Conservation (phyloP, 2,888 invertebrate species). For the Marronus borbonicus region DNA sequence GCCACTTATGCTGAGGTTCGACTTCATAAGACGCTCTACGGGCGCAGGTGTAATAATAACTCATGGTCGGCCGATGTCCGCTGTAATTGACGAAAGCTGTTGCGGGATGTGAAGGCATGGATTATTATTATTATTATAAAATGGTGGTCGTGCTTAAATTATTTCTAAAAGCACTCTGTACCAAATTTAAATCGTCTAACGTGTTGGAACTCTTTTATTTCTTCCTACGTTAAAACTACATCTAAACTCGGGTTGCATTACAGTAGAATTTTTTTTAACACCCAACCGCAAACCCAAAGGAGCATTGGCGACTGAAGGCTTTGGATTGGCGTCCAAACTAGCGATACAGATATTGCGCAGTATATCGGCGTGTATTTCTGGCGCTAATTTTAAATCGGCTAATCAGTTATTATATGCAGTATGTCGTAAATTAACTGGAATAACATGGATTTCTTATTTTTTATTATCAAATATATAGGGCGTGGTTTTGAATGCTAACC, state of each 20-base stretch:
- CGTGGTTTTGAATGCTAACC: too few relatives aligned
- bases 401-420: too few relatives aligned
- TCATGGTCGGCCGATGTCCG: too few relatives aligned
- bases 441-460: too few relatives aligned
- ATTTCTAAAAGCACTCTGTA: not conserved
- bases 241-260: constrained; percentile 1
- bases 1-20: too few relatives aligned
- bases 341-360: not conserved
- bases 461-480: too few relatives aligned
- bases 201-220: not conserved
- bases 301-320: not conserved
- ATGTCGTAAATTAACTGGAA: too few relatives aligned
- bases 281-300: not conserved
- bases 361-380: not conserved
- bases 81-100: too few relatives aligned
- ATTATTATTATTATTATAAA: too few relatives aligned
- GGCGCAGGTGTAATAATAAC: too few relatives aligned
- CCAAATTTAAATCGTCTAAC: constrained; percentile 14
- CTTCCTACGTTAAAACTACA: constrained; percentile 20
- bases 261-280: not conserved
- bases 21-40: too few relatives aligned
- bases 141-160: not conserved
- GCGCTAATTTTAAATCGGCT: not conserved
- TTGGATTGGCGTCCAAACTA: not conserved
- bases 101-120: too few relatives aligned